phyloP scores from a whole-genome alignment of 2,113 vertebrate genomes.

The Noturus placidus region DNA sequence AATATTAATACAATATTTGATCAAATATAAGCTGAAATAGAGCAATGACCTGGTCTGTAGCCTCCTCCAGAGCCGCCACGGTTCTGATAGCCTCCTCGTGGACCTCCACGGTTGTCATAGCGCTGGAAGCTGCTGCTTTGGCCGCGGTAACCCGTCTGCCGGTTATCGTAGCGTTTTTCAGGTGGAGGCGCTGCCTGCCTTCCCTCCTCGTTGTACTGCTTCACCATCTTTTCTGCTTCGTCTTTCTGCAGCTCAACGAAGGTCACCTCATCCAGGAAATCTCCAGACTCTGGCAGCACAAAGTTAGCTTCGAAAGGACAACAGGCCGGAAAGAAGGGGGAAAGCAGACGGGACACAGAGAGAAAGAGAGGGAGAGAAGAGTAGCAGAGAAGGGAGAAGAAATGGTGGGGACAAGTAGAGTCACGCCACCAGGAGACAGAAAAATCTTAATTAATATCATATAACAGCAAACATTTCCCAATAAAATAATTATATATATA shows the following conservation, averaged over 20 bases:
- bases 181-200: slow-evolving; percentile 84
- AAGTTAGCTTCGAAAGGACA: slow-evolving; percentile 78
- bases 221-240: slow-evolving; percentile 81
- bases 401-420: slow-evolving; percentile 37
- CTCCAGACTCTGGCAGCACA: slow-evolving; percentile 80
- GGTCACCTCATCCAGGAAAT: slow-evolving; percentile 85
- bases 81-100: slow-evolving; percentile 73
- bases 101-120: slow-evolving; percentile 81
- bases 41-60: slow-evolving; percentile 28
- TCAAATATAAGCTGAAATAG: neutral
- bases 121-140: slow-evolving; percentile 75
- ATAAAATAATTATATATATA: no score
- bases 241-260: slow-evolving; percentile 80
- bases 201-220: slow-evolving; percentile 88
- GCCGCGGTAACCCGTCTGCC: slow-evolving; percentile 74
- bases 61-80: slow-evolving; percentile 72
- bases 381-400: slow-evolving; percentile 29
- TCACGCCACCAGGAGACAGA: slow-evolving; percentile 72
- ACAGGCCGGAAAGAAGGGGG: slow-evolving; percentile 26
- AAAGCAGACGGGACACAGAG: slow-evolving; percentile 38
- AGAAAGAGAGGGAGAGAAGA: slow-evolving; percentile 24
- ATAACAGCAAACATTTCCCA: slow-evolving; percentile 39
- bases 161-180: slow-evolving; percentile 86
- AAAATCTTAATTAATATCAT: slow-evolving; percentile 59
- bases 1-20: no score